Evolutionary conservation across 2,888 invertebrate genomes (phyloP).

Genomic region (Poecilus cupreus): DNA sequence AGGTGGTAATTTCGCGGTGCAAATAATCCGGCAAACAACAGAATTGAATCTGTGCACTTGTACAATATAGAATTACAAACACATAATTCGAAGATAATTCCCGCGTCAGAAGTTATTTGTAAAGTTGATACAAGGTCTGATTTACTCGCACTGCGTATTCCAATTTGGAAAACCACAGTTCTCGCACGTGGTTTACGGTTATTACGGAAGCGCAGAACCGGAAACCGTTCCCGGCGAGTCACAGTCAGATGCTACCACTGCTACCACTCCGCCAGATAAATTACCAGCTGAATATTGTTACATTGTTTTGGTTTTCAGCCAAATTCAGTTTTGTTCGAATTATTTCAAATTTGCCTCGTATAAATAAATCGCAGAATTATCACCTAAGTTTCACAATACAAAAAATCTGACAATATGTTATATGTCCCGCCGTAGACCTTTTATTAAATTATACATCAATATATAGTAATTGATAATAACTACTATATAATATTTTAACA

Average conservation of each 20-base stretch:
- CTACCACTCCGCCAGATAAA: slow-evolving; percentile 27
- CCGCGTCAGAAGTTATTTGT: background rate
- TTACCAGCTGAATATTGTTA: slow-evolving; percentile 4
- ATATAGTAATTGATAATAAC: too few species aligned
- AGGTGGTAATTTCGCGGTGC: too few species aligned
- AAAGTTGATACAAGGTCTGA: background rate
- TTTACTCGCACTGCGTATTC: background rate
- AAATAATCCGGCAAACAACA: too few species aligned
- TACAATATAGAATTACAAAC: too few species aligned
- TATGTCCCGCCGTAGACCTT: too few species aligned
- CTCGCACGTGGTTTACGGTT: slow-evolving; percentile 37
- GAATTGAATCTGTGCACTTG: too few species aligned
- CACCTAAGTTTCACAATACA: too few species aligned
- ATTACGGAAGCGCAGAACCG: slow-evolving; percentile 20
- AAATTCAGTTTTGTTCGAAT: slow-evolving; percentile 9
- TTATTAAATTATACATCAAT: too few species aligned
- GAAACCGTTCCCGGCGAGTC: slow-evolving; percentile 3
- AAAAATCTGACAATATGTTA: too few species aligned
- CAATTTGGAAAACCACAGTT: slow-evolving; percentile 26
- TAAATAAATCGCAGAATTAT: too few species aligned
- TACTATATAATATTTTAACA: too few species aligned
- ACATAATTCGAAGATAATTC: too few species aligned
- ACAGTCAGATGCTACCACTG: slow-evolving; percentile 18
- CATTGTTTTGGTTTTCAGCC: slow-evolving; percentile 36
- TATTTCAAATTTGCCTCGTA: background rate